Percentiles rank a stretch among this genome's conserved stretches.
Conservation (phyloP, 2,888 invertebrate genomes). For the Nasonovia ribisnigri region DNA sequence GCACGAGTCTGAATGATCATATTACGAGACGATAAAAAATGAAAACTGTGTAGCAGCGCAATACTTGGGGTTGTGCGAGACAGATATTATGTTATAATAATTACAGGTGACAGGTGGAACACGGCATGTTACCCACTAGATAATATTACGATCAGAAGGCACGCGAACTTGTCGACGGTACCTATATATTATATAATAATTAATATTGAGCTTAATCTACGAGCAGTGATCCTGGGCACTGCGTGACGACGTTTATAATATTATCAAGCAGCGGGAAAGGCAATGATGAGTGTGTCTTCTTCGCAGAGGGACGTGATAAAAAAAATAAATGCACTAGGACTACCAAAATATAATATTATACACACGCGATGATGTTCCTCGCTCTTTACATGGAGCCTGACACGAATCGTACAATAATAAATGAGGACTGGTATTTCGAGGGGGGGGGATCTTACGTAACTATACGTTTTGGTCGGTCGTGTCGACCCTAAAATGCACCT, state of each 20-base stretch:
- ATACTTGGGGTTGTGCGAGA: background rate
- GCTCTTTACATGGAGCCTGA: background rate
- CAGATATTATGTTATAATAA: background rate
- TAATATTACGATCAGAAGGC: constrained; percentile 23
- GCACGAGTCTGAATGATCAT: background rate
- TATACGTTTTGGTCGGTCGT: background rate
- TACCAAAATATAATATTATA: background rate
- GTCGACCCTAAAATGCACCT: background rate
- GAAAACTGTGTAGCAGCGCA: background rate
- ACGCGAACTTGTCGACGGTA: constrained; percentile 1
- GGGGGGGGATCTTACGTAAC: background rate
- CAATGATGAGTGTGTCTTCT: background rate
- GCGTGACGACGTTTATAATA: background rate
- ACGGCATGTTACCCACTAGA: background rate
- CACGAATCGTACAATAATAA: background rate
- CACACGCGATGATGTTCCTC: background rate
- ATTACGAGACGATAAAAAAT: background rate
- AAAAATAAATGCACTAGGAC: background rate
- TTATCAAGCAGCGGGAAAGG: background rate
- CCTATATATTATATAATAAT: background rate
- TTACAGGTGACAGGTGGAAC: background rate
- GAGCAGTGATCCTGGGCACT: background rate
- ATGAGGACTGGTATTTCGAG: background rate
- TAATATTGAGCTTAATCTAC: background rate
- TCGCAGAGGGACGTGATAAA: background rate